Evolutionary conservation across 2,888 invertebrate genomes (phyloP), one percentile per base, ranked within the genome.

Genomic region (Conistra vaccinii): DNA sequence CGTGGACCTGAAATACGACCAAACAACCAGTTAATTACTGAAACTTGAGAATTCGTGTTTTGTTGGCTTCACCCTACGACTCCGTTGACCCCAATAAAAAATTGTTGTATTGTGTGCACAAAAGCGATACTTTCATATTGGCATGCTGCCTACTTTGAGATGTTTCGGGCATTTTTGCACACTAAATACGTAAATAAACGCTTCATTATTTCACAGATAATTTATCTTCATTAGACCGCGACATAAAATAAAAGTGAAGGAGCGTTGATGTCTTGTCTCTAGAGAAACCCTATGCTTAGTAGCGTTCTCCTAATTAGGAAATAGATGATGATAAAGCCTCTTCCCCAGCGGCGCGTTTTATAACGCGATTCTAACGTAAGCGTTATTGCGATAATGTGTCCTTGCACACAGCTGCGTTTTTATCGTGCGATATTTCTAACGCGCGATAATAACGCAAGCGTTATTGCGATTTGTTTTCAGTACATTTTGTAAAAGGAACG

Each of bases 1-100:
- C 99, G 93, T 99, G 99, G 69, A 99, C 99, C 99, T 99, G 96
- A 69, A 97, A 96, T 88, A 89, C 71, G 84, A 84, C 58, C 79
- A 53, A 76, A 83, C 42, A 72, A 74, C 57, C 23, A 53, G 57
- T 84, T 73, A 81, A 57, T 66, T 23, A 80, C 60, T 76, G 61
- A 71, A 63, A 68, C 68, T 62, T 29, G 53, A 76, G 32, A 74
- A 76, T 77, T 78, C 55, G 53, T 85, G 73, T 85, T 83, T 86
- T 86, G 88, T 86, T 86, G 88, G 84, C 85, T 81, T 63, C 83
- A 71, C 69, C 80, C 78, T 80, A 83, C 85, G 86, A 89, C 90
- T 91, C 86, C 88, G 86, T 87, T 91, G 91, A 92, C 92, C 90
- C 89, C 88, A 79, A 91, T 89, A 89, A 89, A 90, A 90, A 63